Evolutionary conservation across 2,888 invertebrate species (phyloP), one percentile per base, ranked within the genome.

Genomic region (Thyatira batis): DNA sequence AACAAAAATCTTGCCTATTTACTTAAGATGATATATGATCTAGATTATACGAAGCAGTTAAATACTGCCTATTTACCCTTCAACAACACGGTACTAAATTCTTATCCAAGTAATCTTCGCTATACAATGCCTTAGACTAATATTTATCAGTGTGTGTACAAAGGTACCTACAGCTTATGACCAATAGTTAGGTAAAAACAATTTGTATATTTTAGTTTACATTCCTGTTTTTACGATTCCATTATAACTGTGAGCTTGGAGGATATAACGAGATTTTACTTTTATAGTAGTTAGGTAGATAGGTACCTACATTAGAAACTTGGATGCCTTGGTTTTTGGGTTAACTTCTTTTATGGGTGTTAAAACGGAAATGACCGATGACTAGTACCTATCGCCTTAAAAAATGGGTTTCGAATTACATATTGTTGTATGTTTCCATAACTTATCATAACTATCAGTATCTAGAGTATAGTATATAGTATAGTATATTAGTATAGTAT

Each of bases 181-280:
- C 6, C 53, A 49, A 39, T 11, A 6, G 48, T 56, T 49, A 45
- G 20, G 30, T 49, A 33, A 13, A 4, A 13, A 33, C 33, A 13
- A 6, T 11, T 33, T 33, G 6, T 13, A 33, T 33, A 30, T 30
- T 30, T 33, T 13, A 39, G 17, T 52, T 49, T 39, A 50, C 65
- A 65, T 67, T 67, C 65, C 63, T 57, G 44, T 45, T 59, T 69
- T 69, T 65, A 69, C 56, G 61, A 52, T 58, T 53, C 51, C 23
- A 51, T 48, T 39, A 54, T 48, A 49, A 33, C n/a, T 4, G 13
- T 17, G 8, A 17, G 17, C 13, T 8, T 17, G 39, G 13, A 39
- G 39, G 39, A 39, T 39, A 39, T 39, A 8, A 33, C 13, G 33
- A 3, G 33, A 33, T 13, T 3, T 33, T 39, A 39, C 39, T 17